Evolutionary conservation across 2,888 invertebrate species (phyloP).

Genomic region (Hyalella azteca): DNA sequence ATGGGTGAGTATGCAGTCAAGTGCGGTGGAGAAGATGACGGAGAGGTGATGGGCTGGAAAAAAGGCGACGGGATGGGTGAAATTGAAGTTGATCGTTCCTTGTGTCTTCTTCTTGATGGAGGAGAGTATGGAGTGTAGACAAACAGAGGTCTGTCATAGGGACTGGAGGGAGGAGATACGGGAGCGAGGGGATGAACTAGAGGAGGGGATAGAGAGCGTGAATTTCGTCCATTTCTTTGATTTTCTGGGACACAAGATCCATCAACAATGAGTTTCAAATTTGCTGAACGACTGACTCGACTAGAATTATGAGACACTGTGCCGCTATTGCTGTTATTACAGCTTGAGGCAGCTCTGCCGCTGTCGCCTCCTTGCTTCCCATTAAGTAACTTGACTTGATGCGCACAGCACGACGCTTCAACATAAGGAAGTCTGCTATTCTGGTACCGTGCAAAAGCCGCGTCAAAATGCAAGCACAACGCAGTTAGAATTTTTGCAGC

Average conservation of each 20-base stretch:
- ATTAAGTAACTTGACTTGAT: not conserved
- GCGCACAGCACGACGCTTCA: not conserved
- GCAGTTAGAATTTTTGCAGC: constrained; percentile 1
- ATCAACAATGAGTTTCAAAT: not conserved
- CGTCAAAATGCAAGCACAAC: not conserved
- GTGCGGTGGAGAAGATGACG: constrained; percentile 23
- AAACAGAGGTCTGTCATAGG: not conserved
- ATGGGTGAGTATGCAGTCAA: constrained; percentile 18
- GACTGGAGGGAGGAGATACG: not conserved
- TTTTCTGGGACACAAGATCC: not conserved
- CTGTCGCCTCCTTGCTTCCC: not conserved
- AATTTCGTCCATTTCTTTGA: not conserved
- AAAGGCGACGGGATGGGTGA: not conserved
- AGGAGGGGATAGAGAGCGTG: not conserved
- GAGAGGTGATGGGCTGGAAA: not conserved
- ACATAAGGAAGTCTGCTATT: not conserved
- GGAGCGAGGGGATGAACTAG: constrained; percentile 24
- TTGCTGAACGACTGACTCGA: too few relatives aligned
- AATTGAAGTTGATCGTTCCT: not conserved
- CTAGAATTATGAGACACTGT: too few relatives aligned
- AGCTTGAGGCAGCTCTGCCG: not conserved
- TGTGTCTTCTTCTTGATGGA: not conserved
- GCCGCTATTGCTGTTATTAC: not conserved
- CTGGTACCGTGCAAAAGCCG: constrained; percentile 11
- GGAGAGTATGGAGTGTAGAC: constrained; percentile 34